A percentile compares a stretch with the other conserved stretches of the same genome.
Evolutionary conservation across 2,888 invertebrate genomes (phyloP).

Genomic region (Ptychoptera albimana): DNA sequence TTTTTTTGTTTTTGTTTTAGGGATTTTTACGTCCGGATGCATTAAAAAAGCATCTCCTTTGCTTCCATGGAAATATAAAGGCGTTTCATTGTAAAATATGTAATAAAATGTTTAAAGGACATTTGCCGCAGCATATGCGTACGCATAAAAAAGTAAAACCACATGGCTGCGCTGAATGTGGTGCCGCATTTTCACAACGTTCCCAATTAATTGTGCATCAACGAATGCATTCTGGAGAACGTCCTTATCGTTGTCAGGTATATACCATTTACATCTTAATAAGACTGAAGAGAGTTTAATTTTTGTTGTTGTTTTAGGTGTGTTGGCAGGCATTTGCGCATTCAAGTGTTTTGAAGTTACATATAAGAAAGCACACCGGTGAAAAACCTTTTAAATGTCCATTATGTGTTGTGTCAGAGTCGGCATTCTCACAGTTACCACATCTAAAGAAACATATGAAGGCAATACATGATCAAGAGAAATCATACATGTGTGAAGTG

Average conservation of each 20-base stretch:
- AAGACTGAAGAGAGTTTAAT: neutral
- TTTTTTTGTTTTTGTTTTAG: slow-evolving; percentile 4
- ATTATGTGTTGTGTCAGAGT: slow-evolving; percentile 41
- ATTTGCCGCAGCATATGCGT: slow-evolving; percentile 67
- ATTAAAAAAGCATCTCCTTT: slow-evolving; percentile 52
- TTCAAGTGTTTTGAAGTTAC: slow-evolving; percentile 69
- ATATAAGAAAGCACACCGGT: slow-evolving; percentile 68
- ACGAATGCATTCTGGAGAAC: slow-evolving; percentile 68
- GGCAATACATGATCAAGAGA: slow-evolving; percentile 62
- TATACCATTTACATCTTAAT: slow-evolving; percentile 8
- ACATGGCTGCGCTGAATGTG: slow-evolving; percentile 62
- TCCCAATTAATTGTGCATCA: slow-evolving; percentile 73
- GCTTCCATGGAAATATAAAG: slow-evolving; percentile 55
- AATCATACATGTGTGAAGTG: slow-evolving; percentile 59
- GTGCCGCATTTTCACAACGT: slow-evolving; percentile 64
- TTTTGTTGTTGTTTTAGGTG: slow-evolving; percentile 13
- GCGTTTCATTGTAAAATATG: slow-evolving; percentile 68
- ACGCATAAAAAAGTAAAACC: slow-evolving; percentile 58
- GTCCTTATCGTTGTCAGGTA: slow-evolving; percentile 69
- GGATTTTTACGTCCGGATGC: slow-evolving; percentile 59
- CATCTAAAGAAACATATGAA: slow-evolving; percentile 81
- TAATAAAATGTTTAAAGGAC: slow-evolving; percentile 64
- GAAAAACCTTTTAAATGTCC: slow-evolving; percentile 67
- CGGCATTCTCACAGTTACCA: slow-evolving; percentile 65
- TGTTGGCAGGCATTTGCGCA: slow-evolving; percentile 68